These are phyloP conservation scores for Acyrthosiphon pisum DNA, from an alignment of 1,140 invertebrate species.

Conservation along the genomic window DNA sequence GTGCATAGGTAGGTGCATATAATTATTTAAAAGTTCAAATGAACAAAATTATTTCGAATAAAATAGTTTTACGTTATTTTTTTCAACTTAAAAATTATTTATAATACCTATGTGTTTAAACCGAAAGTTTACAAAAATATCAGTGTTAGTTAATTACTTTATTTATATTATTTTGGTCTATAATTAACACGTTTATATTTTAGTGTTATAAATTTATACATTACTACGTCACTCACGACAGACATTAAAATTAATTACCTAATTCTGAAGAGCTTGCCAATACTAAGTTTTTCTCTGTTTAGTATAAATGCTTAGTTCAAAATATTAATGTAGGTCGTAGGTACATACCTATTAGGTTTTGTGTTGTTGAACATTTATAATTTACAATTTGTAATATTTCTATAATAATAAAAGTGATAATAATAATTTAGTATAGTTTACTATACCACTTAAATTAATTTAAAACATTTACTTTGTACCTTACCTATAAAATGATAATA, in stretches of 20 bases:
- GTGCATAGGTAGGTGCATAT: not conserved
- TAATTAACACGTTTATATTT: constrained; percentile 23
- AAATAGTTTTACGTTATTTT: not conserved
- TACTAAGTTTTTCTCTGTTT: not conserved
- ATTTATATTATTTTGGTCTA: not conserved
- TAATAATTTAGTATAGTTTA: not conserved
- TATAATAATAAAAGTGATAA: not conserved
- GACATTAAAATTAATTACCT: not conserved
- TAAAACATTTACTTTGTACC: not conserved
- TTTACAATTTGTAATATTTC: not conserved
- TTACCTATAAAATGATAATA: not conserved
- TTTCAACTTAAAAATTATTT: not conserved
- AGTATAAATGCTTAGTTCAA: not conserved
- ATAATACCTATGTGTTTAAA: not conserved
- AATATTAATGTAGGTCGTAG: not conserved
- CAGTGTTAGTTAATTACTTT: not conserved
- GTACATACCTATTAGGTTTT: not conserved
- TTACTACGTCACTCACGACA: not conserved
- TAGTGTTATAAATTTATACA: not conserved
- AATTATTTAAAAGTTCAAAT: not conserved
- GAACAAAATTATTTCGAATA: not conserved
- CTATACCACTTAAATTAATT: not conserved
- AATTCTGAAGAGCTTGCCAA: not conserved
- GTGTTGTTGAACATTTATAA: not conserved
- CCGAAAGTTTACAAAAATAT: not conserved